phyloP scores from a whole-genome alignment of 1,140 invertebrate species.

The Nasonia longicornis region DNA sequence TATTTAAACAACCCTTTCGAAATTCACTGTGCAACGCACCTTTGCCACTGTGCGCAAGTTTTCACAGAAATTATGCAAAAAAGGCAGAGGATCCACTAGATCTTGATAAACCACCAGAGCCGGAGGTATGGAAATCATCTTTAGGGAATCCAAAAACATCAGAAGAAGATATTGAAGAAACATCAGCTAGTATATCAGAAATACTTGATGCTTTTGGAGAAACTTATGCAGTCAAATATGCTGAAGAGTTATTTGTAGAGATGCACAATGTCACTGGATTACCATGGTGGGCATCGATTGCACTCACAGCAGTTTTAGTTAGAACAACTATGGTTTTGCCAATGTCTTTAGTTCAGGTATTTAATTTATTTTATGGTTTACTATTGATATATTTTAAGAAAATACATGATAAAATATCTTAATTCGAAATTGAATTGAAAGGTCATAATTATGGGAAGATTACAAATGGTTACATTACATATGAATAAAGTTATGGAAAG shows the following conservation, averaged over 20 bases:
- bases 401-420: background rate
- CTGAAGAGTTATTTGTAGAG: conserved; percentile 69
- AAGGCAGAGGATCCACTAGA: background rate
- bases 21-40: background rate
- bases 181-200: background rate
- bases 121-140: background rate
- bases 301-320: conserved; percentile 77
- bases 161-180: background rate
- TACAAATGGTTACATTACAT: conserved; percentile 80
- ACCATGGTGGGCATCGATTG: conserved; percentile 86
- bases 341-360: conserved; percentile 77
- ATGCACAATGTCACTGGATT: conserved; percentile 79
- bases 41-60: background rate
- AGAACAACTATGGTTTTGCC: conserved; percentile 79
- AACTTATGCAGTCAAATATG: background rate
- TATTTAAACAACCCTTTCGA: background rate
- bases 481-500: conserved; percentile 78
- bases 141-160: background rate
- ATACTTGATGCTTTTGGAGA: background rate
- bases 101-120: background rate
- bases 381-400: background rate
- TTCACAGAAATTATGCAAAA: background rate
- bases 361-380: background rate
- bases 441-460: conserved; percentile 78
- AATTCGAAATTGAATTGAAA: conserved; percentile 42